A percentile compares a stretch with the other conserved stretches of the same genome.
These are phyloP conservation scores for Pyrocephalus nanus DNA, from an alignment of 2,797 vertebrate genomes.

Conservation along the genomic window DNA sequence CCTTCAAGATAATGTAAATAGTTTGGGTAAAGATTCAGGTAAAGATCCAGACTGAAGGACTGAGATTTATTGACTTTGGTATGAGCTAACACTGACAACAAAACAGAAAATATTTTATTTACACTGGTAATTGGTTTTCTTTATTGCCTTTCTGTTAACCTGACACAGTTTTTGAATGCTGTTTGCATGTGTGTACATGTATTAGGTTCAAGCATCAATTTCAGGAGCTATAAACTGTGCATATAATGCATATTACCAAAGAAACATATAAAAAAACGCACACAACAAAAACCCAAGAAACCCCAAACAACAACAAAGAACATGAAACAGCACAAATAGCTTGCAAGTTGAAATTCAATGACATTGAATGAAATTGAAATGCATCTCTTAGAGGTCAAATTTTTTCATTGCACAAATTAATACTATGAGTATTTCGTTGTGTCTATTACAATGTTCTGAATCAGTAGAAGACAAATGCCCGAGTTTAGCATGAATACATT, in stretches of 20 bases:
- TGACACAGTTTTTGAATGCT: neutral
- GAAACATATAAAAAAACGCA: neutral
- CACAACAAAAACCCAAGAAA: neutral
- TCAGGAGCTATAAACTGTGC: neutral
- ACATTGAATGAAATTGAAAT: conserved; percentile 32
- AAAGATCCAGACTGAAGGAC: neutral
- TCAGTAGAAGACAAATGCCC: neutral
- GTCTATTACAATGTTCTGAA: neutral
- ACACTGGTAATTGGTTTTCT: neutral
- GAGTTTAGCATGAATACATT: neutral
- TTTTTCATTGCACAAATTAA: neutral
- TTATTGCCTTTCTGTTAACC: neutral
- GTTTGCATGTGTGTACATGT: neutral
- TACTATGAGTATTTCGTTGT: neutral
- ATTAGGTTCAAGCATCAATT: neutral
- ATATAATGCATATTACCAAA: neutral
- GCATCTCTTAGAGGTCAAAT: neutral
- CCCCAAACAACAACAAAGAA: neutral
- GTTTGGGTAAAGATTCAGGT: neutral
- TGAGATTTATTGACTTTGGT: neutral
- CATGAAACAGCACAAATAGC: neutral
- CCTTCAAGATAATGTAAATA: neutral
- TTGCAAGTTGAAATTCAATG: conserved; percentile 14
- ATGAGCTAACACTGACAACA: neutral
- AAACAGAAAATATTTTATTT: neutral